A percentile compares a stretch with the other conserved stretches of the same genome.
These are phyloP conservation scores for Poicephalus gulielmi DNA, from an alignment of 2,113 vertebrate genomes.

Conservation along the genomic window DNA sequence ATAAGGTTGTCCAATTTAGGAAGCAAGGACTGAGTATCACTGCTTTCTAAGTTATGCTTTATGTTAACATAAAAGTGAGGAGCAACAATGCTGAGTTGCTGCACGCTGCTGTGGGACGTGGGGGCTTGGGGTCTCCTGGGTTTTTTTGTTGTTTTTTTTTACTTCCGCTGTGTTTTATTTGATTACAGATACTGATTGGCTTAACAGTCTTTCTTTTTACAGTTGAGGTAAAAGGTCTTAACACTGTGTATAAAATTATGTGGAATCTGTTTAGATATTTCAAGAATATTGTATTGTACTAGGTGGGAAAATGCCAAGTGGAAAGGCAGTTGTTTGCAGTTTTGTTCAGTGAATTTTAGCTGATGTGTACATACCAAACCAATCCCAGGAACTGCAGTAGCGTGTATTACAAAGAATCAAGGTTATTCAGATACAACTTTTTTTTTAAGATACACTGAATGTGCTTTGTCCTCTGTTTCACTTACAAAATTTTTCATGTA, in stretches of 20 bases:
- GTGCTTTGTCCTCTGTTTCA: conserved; percentile 56
- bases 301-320: conserved; percentile 22
- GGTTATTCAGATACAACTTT: conserved; percentile 20
- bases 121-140: neutral
- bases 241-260: conserved; percentile 21
- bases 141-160: neutral
- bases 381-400: conserved; percentile 28
- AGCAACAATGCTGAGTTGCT: neutral
- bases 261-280: conserved; percentile 36
- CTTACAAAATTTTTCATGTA: conserved; percentile 54
- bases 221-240: conserved; percentile 39
- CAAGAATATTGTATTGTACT: conserved; percentile 23
- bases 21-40: neutral
- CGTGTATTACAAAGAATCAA: conserved; percentile 20
- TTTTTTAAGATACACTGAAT: conserved; percentile 38
- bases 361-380: neutral
- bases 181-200: conserved; percentile 13
- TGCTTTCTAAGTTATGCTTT: conserved; percentile 1
- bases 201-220: conserved; percentile 29
- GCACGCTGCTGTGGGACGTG: neutral
- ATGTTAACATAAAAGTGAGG: neutral
- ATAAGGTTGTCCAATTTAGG: neutral
- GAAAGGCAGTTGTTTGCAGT: neutral
- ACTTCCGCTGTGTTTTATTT: conserved; percentile 16
- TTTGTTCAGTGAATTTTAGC: conserved; percentile 37